phyloP scores from a whole-genome alignment of 1,140 invertebrate species.

The Drosophila pallidifrons region DNA sequence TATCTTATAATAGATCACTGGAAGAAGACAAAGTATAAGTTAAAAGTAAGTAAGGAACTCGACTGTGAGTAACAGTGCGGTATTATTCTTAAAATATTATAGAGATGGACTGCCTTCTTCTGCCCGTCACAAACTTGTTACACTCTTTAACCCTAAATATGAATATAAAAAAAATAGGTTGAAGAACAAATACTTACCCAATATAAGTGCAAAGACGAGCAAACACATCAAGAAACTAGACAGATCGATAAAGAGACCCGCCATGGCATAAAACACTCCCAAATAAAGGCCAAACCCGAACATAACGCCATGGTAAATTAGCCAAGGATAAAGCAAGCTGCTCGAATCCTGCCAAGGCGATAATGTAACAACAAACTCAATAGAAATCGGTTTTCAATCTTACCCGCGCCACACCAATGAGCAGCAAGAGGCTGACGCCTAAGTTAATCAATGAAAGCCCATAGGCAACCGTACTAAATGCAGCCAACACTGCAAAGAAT shows the following conservation, averaged over 20 bases:
- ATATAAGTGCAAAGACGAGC: conserved; percentile 65
- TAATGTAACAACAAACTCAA: neutral
- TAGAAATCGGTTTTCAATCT: conserved; percentile 12
- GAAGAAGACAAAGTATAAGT: too few relatives aligned
- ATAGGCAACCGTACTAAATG: conserved; percentile 67
- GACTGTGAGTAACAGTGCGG: too few relatives aligned
- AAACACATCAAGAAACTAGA: conserved; percentile 73
- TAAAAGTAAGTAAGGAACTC: too few relatives aligned
- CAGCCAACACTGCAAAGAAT: conserved; percentile 54
- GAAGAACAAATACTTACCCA: conserved; percentile 40
- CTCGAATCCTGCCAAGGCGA: conserved; percentile 47
- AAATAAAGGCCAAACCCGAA: conserved; percentile 70
- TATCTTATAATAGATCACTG: conserved; percentile 77
- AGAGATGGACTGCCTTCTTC: too few relatives aligned
- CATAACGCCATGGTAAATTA: conserved; percentile 68
- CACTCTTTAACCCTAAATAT: too few relatives aligned
- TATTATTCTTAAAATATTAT: too few relatives aligned
- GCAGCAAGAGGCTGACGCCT: conserved; percentile 64
- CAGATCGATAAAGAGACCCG: conserved; percentile 72
- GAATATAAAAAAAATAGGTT: too few relatives aligned
- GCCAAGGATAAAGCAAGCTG: conserved; percentile 73
- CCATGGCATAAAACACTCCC: conserved; percentile 65
- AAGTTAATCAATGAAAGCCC: conserved; percentile 73
- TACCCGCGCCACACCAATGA: conserved; percentile 71
- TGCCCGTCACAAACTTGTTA: too few relatives aligned